Conservation (phyloP, 2,113 vertebrate species). For the Okapia johnstoni region DNA sequence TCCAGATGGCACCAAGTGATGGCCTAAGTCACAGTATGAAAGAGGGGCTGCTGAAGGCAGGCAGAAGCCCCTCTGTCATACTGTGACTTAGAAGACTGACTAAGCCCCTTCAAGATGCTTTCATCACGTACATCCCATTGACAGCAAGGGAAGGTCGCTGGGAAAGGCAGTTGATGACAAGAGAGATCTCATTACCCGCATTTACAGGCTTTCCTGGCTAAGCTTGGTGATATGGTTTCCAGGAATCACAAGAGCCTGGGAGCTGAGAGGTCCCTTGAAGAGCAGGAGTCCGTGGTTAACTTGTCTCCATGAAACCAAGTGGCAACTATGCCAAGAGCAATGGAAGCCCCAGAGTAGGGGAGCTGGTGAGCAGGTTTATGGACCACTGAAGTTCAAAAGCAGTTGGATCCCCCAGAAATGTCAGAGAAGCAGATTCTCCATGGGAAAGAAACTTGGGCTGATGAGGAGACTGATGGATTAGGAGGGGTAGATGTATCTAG, state of each 20-base stretch:
- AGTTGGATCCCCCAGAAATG: accelerated
- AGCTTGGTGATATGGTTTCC: background rate
- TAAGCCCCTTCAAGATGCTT: background rate
- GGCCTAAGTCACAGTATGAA: background rate
- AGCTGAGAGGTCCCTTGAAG: background rate
- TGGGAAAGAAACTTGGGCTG: background rate
- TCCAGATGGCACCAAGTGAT: background rate
- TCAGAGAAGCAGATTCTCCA: background rate
- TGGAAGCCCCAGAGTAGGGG: background rate
- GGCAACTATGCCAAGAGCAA: too few relatives aligned
- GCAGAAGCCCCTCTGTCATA: too few relatives aligned
- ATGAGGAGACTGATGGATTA: background rate
- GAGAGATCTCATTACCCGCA: background rate
- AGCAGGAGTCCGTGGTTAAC: background rate
- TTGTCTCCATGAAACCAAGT: background rate
- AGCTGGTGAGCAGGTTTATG: background rate
- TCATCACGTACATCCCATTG: background rate
- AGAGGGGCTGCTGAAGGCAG: background rate
- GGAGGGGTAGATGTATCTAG: background rate
- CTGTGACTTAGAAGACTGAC: too few relatives aligned
- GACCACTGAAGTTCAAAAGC: background rate
- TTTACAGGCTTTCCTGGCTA: background rate
- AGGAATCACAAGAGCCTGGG: background rate
- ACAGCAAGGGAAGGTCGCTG: background rate
- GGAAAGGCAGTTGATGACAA: background rate